A percentile compares a stretch with the other conserved stretches of the same genome.
phyloP scores from a whole-genome alignment of 2,113 vertebrate genomes.

The Megaceryle maxima region DNA sequence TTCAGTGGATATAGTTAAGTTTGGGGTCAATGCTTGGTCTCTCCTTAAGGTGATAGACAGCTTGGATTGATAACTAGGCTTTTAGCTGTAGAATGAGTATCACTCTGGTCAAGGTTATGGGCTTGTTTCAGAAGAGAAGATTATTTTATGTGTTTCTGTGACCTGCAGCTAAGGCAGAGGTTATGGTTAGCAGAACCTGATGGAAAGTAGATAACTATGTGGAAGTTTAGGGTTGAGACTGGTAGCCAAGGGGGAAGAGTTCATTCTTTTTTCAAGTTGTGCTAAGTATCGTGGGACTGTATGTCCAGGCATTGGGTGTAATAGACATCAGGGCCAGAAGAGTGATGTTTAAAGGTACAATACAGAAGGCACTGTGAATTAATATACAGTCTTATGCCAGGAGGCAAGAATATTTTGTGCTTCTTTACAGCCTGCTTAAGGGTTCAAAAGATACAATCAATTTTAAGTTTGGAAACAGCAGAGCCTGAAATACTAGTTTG shows the following conservation, averaged over 20 bases:
- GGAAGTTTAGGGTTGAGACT: background rate
- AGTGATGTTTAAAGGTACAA: background rate
- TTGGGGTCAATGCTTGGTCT: background rate
- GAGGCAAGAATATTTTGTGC: background rate
- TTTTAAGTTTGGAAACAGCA: background rate
- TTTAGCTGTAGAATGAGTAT: background rate
- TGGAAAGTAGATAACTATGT: background rate
- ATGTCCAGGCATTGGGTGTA: background rate
- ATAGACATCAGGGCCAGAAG: background rate
- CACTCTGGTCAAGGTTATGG: accelerated
- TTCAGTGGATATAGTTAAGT: background rate
- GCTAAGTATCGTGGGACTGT: background rate
- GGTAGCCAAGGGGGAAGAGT: background rate
- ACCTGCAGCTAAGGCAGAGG: background rate
- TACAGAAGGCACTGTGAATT: background rate
- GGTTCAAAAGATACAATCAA: background rate
- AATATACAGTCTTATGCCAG: background rate
- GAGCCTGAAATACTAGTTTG: background rate
- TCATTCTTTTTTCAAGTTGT: background rate
- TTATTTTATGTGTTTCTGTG: background rate
- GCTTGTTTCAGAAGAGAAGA: background rate
- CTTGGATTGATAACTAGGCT: background rate
- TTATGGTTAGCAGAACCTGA: background rate
- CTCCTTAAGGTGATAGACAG: background rate
- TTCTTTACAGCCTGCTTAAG: background rate